Evolutionary conservation across 2,888 invertebrate species (phyloP).

Genomic region (Auanema sp.): DNA sequence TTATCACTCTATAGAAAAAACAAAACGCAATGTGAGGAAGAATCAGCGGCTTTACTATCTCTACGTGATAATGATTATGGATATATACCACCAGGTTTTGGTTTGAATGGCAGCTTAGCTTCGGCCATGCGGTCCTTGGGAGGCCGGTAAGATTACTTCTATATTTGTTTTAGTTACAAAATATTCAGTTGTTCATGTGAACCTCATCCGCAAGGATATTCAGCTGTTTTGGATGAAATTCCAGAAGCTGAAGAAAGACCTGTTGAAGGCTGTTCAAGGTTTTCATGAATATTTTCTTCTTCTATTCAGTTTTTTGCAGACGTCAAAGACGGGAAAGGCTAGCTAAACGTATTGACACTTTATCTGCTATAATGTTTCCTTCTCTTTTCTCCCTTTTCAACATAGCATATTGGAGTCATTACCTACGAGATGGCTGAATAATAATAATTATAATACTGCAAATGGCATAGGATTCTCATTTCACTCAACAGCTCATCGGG

Average conservation of each 20-base stretch:
- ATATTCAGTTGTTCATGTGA: constrained; percentile 36
- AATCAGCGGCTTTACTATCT: constrained; percentile 40
- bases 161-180: not conserved
- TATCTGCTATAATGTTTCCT: constrained; percentile 58
- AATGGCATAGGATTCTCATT: too few species aligned
- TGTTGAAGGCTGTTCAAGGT: constrained; percentile 2
- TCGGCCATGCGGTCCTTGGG: constrained; percentile 12
- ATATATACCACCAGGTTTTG: constrained; percentile 62
- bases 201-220: constrained; percentile 27
- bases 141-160: constrained; percentile 10
- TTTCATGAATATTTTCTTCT: too few species aligned
- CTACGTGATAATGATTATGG: constrained; percentile 62
- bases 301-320: constrained; percentile 21
- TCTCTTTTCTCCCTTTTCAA: constrained; percentile 65
- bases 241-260: constrained; percentile 6
- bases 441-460: too few species aligned
- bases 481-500: too few species aligned
- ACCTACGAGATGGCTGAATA: constrained; percentile 41
- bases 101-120: constrained; percentile 41
- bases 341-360: constrained; percentile 58
- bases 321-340: constrained; percentile 48
- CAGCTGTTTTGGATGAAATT: constrained; percentile 14
- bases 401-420: constrained; percentile 66
- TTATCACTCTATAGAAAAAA: constrained; percentile 11
- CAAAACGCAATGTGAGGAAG: constrained; percentile 33